Base-by-base conservation (phyloP, 1,140 invertebrate genomes). In the Drosophila nebulosa region DNA sequence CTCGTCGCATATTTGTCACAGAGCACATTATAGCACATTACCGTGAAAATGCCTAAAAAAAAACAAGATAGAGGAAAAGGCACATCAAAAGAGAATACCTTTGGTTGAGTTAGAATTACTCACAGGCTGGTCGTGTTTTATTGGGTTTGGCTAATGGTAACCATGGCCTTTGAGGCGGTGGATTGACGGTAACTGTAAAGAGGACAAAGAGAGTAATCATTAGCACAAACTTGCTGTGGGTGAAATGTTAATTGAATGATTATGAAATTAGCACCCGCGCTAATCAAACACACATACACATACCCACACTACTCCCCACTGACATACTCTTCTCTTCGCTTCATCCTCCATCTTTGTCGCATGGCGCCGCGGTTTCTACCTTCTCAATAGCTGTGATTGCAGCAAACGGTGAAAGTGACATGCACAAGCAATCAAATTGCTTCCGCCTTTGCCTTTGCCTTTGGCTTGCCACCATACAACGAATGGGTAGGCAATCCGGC, bases 11-110 rank as follows among this genome's bases (percentile, higher is more conserved):
- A 99, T 92, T 99, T 99, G 93, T 99, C 98, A 93, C 99, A 99
- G 61, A 99, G 94, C 59, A 99, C 98, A 93, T 99, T 99, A 94
- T 99, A 99, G 93, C 98, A 99, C 97, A 99, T 99, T 67, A 99
- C 98, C 57, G 98, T 99, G 93, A 99, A 98, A 91, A 98, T 96
- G 93, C 97, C 97, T 97, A 92, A 1, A 91, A 92, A 78, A n/a
- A n/a, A n/a, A n/a, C n/a, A n/a, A n/a, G n/a, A n/a, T n/a, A n/a
- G n/a, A n/a, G n/a, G n/a, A n/a, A n/a, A n/a, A n/a, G n/a, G n/a
- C n/a, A n/a, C n/a, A n/a, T n/a, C n/a, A n/a, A n/a, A n/a, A n/a
- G n/a, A n/a, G n/a, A n/a, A n/a, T n/a, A n/a, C n/a, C n/a, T n/a
- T n/a, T n/a, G n/a, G n/a, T n/a, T n/a, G n/a, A n/a, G n/a, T n/a